phyloP scores from a whole-genome alignment of 2,797 vertebrate genomes.

The Luscinia megarhynchos region DNA sequence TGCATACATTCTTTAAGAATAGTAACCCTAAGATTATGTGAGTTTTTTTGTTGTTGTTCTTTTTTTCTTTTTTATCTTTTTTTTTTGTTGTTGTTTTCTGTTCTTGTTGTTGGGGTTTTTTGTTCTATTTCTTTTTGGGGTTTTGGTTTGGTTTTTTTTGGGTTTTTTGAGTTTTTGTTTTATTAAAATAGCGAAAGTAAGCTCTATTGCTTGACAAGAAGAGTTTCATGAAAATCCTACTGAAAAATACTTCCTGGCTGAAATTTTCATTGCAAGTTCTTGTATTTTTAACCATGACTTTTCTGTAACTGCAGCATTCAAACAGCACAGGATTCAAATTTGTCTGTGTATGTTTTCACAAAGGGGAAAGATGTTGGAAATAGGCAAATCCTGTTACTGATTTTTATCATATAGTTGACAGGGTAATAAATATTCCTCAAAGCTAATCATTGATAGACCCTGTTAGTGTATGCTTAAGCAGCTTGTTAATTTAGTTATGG shows the following conservation, averaged over 20 bases:
- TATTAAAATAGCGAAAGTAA: background rate
- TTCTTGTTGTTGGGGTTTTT: background rate
- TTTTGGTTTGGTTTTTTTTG: background rate
- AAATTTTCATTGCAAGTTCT: background rate
- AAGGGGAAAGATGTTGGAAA: background rate
- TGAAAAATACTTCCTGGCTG: constrained; percentile 4
- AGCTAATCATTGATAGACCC: background rate
- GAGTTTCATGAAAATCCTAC: background rate
- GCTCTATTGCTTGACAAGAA: background rate
- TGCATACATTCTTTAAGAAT: background rate
- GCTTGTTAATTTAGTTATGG: background rate
- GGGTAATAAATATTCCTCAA: constrained; percentile 9
- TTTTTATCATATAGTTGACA: background rate
- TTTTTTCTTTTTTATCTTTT: too few relatives aligned
- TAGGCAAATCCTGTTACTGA: constrained; percentile 19
- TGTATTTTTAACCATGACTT: background rate
- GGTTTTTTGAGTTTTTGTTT: background rate
- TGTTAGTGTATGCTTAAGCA: background rate
- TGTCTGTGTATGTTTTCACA: background rate
- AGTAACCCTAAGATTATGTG: background rate
- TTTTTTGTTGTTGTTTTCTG: background rate
- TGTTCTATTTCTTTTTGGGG: background rate
- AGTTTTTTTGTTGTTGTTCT: background rate
- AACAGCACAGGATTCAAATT: background rate
- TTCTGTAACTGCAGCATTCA: background rate